phyloP scores from a whole-genome alignment of 2,113 vertebrate species.

The Himantopus leucocephalus region DNA sequence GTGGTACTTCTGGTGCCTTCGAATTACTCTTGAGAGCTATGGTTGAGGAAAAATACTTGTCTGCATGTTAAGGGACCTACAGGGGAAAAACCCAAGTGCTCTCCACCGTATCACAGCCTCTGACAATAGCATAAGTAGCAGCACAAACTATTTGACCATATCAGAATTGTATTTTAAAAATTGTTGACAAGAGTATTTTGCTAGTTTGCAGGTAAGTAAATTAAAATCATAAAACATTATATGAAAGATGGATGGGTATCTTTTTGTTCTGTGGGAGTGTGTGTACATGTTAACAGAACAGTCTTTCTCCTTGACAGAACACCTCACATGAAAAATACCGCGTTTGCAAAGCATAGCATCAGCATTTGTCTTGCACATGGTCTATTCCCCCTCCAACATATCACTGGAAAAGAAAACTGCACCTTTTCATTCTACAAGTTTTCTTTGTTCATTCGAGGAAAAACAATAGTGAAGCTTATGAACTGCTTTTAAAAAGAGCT shows the following conservation, averaged over 20 bases:
- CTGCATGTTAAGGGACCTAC: background rate
- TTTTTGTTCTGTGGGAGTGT: background rate
- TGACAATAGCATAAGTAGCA: background rate
- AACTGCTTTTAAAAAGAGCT: slow-evolving; percentile 27
- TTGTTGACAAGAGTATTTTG: background rate
- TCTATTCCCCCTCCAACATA: background rate
- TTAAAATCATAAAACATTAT: background rate
- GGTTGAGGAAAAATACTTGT: background rate
- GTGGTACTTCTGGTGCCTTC: background rate
- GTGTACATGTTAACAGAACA: background rate
- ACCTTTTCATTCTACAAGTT: background rate
- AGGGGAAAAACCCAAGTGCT: background rate
- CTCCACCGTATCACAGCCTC: background rate
- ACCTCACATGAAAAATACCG: background rate
- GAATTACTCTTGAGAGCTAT: background rate
- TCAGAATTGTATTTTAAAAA: background rate
- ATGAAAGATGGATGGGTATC: background rate
- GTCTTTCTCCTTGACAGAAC: background rate
- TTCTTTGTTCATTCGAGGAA: slow-evolving; percentile 22
- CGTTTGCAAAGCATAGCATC: background rate
- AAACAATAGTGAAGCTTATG: slow-evolving; percentile 6
- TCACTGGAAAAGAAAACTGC: background rate
- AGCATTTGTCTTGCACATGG: background rate
- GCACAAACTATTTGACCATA: background rate
- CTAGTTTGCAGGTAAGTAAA: background rate